These are phyloP conservation scores for Thereva unica DNA, from an alignment of 2,888 invertebrate species.

Conservation along the genomic window DNA sequence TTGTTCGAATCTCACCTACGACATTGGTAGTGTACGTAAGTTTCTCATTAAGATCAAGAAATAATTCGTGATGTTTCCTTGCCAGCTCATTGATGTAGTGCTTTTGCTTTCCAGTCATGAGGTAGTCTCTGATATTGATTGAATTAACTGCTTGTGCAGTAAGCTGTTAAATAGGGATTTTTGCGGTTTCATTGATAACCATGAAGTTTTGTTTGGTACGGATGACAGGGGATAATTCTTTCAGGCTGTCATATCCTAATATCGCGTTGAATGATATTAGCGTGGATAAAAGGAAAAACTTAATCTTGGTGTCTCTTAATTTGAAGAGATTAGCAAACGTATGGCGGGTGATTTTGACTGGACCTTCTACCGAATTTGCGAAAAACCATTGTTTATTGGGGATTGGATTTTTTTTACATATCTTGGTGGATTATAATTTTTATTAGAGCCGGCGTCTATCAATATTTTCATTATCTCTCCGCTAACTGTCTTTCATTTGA, in stretches of 20 bases:
- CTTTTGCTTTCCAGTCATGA: neutral
- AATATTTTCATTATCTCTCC: too few relatives aligned
- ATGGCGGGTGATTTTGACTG: slow-evolving; percentile 9
- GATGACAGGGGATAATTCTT: slow-evolving; percentile 5
- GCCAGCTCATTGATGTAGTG: too few relatives aligned
- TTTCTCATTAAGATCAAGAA: too few relatives aligned
- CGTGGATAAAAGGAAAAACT: too few relatives aligned
- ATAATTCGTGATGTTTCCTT: too few relatives aligned
- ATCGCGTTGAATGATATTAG: slow-evolving; percentile 25
- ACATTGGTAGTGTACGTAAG: too few relatives aligned
- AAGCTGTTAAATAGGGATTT: slow-evolving; percentile 27
- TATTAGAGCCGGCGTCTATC: too few relatives aligned
- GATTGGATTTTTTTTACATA: too few relatives aligned
- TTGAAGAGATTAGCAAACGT: slow-evolving; percentile 21
- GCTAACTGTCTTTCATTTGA: too few relatives aligned
- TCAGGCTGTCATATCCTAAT: slow-evolving; percentile 28
- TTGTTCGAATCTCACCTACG: too few relatives aligned
- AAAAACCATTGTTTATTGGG: too few relatives aligned
- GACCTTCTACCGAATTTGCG: slow-evolving; percentile 15
- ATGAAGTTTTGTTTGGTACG: slow-evolving; percentile 28
- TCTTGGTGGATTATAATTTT: too few relatives aligned
- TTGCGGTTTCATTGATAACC: neutral
- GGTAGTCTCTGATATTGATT: slow-evolving; percentile 1
- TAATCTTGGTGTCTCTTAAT: slow-evolving; percentile 17
- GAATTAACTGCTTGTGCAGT: slow-evolving; percentile 18